These are phyloP conservation scores for Galeruca laticollis DNA, from an alignment of 2,888 invertebrate species.

Conservation along the genomic window DNA sequence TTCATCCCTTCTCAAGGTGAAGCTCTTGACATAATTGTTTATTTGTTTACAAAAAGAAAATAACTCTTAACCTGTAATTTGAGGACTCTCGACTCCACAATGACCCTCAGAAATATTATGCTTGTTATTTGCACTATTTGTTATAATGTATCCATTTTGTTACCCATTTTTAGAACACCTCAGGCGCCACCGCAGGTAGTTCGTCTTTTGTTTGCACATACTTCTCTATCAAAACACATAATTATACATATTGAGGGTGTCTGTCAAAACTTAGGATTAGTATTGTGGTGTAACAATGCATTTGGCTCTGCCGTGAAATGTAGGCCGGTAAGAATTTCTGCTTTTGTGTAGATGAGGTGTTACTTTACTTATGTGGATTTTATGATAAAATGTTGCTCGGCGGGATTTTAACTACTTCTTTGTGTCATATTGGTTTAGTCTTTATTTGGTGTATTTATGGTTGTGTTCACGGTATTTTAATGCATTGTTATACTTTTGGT, in stretches of 20 bases:
- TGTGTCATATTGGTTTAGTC: constrained; percentile 59
- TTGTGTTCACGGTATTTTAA: constrained; percentile 43
- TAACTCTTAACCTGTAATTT: constrained; percentile 37
- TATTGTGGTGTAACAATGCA: constrained; percentile 55
- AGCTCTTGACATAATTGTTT: constrained; percentile 22
- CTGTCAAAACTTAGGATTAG: constrained; percentile 66
- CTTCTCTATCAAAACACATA: constrained; percentile 63
- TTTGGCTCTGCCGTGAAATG: constrained; percentile 53
- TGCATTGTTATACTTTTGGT: constrained; percentile 42
- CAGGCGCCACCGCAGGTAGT: constrained; percentile 58
- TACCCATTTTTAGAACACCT: constrained; percentile 41
- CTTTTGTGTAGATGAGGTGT: constrained; percentile 41
- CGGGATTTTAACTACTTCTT: constrained; percentile 58
- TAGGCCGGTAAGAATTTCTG: constrained; percentile 53
- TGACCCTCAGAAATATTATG: constrained; percentile 37
- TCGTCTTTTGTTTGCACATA: constrained; percentile 60
- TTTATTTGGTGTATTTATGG: constrained; percentile 53
- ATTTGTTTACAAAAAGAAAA: constrained; percentile 24
- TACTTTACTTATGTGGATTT: constrained; percentile 43
- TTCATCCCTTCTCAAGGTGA: background rate
- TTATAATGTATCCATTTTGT: constrained; percentile 41
- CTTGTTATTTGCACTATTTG: constrained; percentile 46
- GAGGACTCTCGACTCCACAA: constrained; percentile 31
- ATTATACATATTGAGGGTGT: constrained; percentile 64
- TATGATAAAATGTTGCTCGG: constrained; percentile 48